A percentile compares a stretch with the other conserved stretches of the same genome.
Evolutionary conservation across 92 coral and sea anemone species (phyloP).

Genomic region (Ricordea florida): DNA sequence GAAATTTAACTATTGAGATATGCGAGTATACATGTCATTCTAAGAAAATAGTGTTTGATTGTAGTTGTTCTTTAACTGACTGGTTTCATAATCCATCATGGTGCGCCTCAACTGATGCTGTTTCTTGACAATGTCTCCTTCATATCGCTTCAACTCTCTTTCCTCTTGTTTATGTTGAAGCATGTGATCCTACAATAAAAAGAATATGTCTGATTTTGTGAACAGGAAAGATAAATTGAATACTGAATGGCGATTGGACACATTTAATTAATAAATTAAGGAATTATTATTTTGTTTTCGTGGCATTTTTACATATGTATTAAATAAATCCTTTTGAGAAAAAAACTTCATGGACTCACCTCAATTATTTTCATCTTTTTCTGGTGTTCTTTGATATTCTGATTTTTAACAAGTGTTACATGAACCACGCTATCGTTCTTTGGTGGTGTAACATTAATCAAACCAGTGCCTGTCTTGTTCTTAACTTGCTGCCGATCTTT

Average conservation of each 20-base stretch:
- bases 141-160: constrained; percentile 84
- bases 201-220: too few species aligned
- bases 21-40: too few species aligned
- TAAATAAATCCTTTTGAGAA: constrained; percentile 4
- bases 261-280: background rate
- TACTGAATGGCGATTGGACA: background rate
- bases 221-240: background rate
- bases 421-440: constrained; percentile 72
- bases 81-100: constrained; percentile 88
- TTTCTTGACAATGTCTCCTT: constrained; percentile 94
- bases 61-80: too few species aligned
- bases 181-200: constrained; percentile 79
- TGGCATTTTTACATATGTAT: background rate
- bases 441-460: background rate
- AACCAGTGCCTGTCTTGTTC: constrained; percentile 7
- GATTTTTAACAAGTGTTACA: constrained; percentile 72
- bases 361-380: constrained; percentile 92
- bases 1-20: too few species aligned
- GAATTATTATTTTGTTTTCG: background rate
- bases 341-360: constrained; percentile 64
- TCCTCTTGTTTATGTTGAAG: constrained; percentile 97
- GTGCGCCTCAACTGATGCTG: constrained; percentile 83
- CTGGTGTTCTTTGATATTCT: constrained; percentile 73
- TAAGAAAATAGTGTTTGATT: too few species aligned
- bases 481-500: constrained; percentile 13